These are phyloP conservation scores for Phymastichus coffea DNA, from an alignment of 1,140 invertebrate species.

Conservation along the genomic window DNA sequence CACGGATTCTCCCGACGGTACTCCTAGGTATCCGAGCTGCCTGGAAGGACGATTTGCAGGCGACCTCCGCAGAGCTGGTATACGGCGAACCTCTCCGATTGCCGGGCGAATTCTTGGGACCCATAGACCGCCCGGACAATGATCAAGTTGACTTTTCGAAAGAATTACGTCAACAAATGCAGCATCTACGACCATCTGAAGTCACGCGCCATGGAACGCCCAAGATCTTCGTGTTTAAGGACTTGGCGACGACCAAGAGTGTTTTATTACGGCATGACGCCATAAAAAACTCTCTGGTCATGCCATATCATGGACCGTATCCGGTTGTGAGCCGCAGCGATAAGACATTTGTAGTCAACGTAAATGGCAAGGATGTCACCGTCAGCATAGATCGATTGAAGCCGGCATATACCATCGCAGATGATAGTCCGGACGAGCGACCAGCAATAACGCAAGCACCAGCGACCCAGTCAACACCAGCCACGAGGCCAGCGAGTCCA, in stretches of 20 bases:
- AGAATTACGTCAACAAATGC: not conserved
- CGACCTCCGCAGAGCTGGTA: slow-evolving; percentile 36
- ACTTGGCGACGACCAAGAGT: slow-evolving; percentile 19
- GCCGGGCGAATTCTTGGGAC: slow-evolving; percentile 28
- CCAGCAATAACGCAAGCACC: no score
- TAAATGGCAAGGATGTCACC: slow-evolving; percentile 32
- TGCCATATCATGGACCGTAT: slow-evolving; percentile 47
- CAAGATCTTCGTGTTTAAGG: slow-evolving; percentile 27
- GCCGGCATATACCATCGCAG: slow-evolving; percentile 40
- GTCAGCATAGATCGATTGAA: slow-evolving; percentile 44
- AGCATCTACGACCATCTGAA: not conserved
- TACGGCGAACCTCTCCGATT: slow-evolving; percentile 36
- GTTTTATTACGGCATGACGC: slow-evolving; percentile 32
- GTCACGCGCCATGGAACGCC: slow-evolving; percentile 3
- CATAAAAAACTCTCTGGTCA: slow-evolving; percentile 12
- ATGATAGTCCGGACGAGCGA: no score
- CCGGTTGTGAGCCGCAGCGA: slow-evolving; percentile 32
- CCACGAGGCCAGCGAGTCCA: no score
- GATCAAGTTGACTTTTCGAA: not conserved
- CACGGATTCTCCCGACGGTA: slow-evolving; percentile 37
- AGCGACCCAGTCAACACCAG: no score
- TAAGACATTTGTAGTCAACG: slow-evolving; percentile 38
- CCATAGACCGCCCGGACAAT: not conserved
- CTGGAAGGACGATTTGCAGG: slow-evolving; percentile 36
- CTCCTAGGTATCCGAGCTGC: slow-evolving; percentile 39